A percentile compares a stretch with the other conserved stretches of the same genome.
Conservation (phyloP, 2,113 vertebrate species). For the Mobula birostris region DNA sequence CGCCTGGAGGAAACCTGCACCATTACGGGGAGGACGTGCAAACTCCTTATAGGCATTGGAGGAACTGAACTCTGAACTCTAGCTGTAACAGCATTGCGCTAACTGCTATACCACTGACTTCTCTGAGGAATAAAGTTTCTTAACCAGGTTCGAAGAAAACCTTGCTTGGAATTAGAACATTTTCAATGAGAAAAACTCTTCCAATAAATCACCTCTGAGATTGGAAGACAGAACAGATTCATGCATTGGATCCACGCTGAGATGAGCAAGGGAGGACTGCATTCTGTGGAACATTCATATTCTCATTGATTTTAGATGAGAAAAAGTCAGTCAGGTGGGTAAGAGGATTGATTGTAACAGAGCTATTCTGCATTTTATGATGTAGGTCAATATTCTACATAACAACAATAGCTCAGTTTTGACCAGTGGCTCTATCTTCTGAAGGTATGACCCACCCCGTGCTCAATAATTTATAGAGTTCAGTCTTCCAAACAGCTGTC, state of each 20-base stretch:
- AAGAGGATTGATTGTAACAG: not conserved
- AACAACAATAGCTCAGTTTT: not conserved
- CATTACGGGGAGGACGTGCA: too few relatives aligned
- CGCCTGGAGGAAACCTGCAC: too few relatives aligned
- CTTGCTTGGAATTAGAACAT: not conserved
- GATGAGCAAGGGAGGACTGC: not conserved
- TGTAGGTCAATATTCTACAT: not conserved
- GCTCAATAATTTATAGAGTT: not conserved
- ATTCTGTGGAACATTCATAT: not conserved
- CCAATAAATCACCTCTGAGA: not conserved
- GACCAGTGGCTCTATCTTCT: not conserved
- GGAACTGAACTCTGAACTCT: too few relatives aligned
- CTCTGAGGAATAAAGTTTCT: not conserved
- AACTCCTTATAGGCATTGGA: too few relatives aligned
- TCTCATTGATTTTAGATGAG: slow-evolving; percentile 10
- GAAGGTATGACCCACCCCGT: not conserved
- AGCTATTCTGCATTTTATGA: not conserved
- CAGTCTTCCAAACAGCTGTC: not conserved
- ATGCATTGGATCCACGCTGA: not conserved
- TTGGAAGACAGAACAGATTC: not conserved
- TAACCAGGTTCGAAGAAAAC: not conserved
- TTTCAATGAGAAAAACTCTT: not conserved
- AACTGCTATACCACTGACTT: too few relatives aligned
- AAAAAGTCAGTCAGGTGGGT: not conserved
- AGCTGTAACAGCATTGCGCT: too few relatives aligned